Evolutionary conservation across 2,797 vertebrate species (phyloP).

Genomic region (Etheostoma perlongum): DNA sequence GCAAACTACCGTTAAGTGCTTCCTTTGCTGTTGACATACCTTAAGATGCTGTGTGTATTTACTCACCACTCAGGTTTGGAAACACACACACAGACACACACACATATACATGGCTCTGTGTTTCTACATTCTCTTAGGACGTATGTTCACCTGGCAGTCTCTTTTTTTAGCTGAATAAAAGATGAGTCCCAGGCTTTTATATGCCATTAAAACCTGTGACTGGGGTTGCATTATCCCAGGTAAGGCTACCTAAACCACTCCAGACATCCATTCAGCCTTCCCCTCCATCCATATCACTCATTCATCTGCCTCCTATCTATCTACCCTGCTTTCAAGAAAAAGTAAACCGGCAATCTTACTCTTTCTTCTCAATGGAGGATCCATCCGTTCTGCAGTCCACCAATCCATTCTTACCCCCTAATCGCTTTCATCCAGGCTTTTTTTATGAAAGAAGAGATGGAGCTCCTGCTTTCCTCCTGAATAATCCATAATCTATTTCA

Average conservation of each 20-base stretch:
- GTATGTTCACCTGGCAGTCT: constrained; percentile 80
- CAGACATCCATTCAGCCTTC: constrained; percentile 56
- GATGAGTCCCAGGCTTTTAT: constrained; percentile 85
- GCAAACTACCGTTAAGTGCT: constrained; percentile 72
- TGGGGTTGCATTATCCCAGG: constrained; percentile 79
- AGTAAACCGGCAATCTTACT: constrained; percentile 70
- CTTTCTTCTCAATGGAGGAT: constrained; percentile 85
- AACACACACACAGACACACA: constrained; percentile 30
- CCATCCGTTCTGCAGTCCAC: constrained; percentile 39
- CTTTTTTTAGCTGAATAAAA: constrained; percentile 83
- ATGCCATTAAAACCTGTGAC: constrained; percentile 81
- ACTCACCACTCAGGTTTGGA: constrained; percentile 57
- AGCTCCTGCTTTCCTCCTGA: constrained; percentile 80
- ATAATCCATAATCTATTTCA: constrained; percentile 87
- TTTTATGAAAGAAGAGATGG: constrained; percentile 82
- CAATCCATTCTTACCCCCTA: constrained; percentile 73
- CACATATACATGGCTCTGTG: too few relatives aligned
- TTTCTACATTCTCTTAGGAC: constrained; percentile 68
- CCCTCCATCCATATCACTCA: constrained; percentile 65
- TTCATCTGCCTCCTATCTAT: constrained; percentile 77
- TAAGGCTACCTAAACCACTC: constrained; percentile 80
- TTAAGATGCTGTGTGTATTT: constrained; percentile 68
- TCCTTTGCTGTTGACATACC: constrained; percentile 59
- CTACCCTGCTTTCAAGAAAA: constrained; percentile 76
- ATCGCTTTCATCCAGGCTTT: constrained; percentile 63